Conservation (phyloP, 2,888 invertebrate species). For the Lithophane socia region DNA sequence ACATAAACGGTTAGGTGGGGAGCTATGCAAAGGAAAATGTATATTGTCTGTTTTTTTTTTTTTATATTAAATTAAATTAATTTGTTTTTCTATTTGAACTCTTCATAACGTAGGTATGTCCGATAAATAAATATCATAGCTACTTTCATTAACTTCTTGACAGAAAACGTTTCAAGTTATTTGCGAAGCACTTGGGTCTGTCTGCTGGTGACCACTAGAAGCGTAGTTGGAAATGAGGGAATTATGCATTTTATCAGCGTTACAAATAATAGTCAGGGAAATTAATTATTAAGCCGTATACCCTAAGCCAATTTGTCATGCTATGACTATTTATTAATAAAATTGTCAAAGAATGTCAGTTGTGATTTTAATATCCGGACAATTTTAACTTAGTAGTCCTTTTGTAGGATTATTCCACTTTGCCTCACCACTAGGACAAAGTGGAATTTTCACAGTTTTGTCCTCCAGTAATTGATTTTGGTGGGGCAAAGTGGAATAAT, state of each 20-base stretch:
- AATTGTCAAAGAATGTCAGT: not conserved
- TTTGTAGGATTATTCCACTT: not conserved
- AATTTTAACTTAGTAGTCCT: not conserved
- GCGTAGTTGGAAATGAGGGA: constrained; percentile 1
- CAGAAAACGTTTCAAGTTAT: constrained; percentile 2
- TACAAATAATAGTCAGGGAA: not conserved
- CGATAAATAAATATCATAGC: not conserved
- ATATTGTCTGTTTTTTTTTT: not conserved
- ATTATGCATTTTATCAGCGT: not conserved
- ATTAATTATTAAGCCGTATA: not conserved
- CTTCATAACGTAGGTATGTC: not conserved
- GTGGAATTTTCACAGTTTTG: not conserved
- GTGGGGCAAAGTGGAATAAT: too few relatives aligned
- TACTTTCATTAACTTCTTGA: not conserved
- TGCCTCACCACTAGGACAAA: too few relatives aligned
- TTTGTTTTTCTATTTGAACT: not conserved
- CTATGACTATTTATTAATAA: not conserved
- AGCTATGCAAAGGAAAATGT: not conserved
- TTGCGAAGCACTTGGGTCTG: constrained; percentile 12
- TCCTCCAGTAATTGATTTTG: too few relatives aligned
- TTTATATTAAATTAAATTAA: too few relatives aligned
- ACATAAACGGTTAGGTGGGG: constrained; percentile 36
- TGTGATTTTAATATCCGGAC: not conserved
- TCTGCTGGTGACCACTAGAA: not conserved
- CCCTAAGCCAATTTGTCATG: not conserved